Base-by-base conservation (phyloP, 2,888 invertebrate genomes). In the Agonum fuliginosum region DNA sequence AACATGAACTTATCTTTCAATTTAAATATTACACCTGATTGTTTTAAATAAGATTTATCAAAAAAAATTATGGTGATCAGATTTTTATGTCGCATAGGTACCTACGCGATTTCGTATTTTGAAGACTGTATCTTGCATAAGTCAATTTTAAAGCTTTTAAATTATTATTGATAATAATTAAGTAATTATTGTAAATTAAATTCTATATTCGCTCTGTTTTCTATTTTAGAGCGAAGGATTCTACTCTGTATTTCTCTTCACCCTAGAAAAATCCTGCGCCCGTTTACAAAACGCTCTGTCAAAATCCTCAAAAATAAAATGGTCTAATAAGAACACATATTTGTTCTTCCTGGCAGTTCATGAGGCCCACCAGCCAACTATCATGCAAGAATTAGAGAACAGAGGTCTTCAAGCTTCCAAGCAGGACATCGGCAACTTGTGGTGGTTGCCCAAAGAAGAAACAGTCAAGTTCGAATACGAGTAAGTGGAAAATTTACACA, bases 241-340 rank as follows among this genome's bases (percentile, higher is more conserved):
- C n/a, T 65, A 4, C 17, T 62, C 17, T 67, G 41, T 83, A 22
- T 79, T 83, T 78, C 48, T 83, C 20, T 86, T 84, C 78, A 83
- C 85, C 6, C 79, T 83, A 22, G 81, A 85, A 19, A 80, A 81
- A 27, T 80, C 78, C 30, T 81, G 82, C 69, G 76, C 80, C 41
- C 73, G 54, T 8, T 79, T 86, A 37, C 78, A 80, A 19, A 80
- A 83, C 22, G 80, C 79, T 6, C 30, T 86, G 20, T 78, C 78
- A 22, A 80, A 82, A 73, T 83, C 85, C 2, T 81, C 82, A 71
- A 51, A 78, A n/a, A 81, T 86, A 22, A 80, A 84, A 62, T 85
- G 84, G 83, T 81, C 73, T 30, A 48, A 73, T 76, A 73, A 70
- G 72, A 41, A 17, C 83, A 65, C 78, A 80, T 43, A 81, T 83